Evolutionary conservation across 2,888 invertebrate species (phyloP), one percentile per base, ranked within the genome.

Genomic region (Drosophila siamana): DNA sequence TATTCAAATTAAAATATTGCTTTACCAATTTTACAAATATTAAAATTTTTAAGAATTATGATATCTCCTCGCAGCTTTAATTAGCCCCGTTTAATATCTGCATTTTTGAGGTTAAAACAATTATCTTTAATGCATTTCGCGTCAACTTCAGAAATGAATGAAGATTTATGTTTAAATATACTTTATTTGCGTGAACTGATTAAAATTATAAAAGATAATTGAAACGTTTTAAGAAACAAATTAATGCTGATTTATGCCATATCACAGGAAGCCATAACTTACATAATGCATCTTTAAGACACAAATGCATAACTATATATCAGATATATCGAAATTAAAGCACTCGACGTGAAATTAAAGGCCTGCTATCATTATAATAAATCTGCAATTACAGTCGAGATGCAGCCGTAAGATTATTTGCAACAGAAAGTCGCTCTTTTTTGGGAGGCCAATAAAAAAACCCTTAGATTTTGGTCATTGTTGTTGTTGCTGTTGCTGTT

Each of bases 401-500:
- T 59, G 30, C 40, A 38, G 44, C 11, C 9, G 4, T 1, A 52
- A 43, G 41, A 43, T 41, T 33, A n/a, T 33, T 46, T 26, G 40
- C 7, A 36, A 41, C 40, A 28, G n/a, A 9, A 56, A 57, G 19
- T 15, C 24, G n/a, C 13, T 56, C 30, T 19, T 19, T 19, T 19
- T 22, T 38, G 33, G 33, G 11, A n/a, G 24, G 6, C 1, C 33
- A 41, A 33, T 28, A 47, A 46, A 47, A 46, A 40, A 46, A 46
- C 36, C 33, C 33, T 60, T 40, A 36, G 36, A 26, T 13, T 26
- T 19, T 40, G 15, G 38, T 2, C 7, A 11, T 16, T 22, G 16
- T 33, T 61, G 11, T 36, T 69, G 46, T n/a, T 62, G 40, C 56
- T 69, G 46, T n/a, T 62, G 40, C 56, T 30, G 41, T 13, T 43